These are phyloP conservation scores for Noctua janthina DNA, from an alignment of 2,888 invertebrate species.

Conservation along the genomic window DNA sequence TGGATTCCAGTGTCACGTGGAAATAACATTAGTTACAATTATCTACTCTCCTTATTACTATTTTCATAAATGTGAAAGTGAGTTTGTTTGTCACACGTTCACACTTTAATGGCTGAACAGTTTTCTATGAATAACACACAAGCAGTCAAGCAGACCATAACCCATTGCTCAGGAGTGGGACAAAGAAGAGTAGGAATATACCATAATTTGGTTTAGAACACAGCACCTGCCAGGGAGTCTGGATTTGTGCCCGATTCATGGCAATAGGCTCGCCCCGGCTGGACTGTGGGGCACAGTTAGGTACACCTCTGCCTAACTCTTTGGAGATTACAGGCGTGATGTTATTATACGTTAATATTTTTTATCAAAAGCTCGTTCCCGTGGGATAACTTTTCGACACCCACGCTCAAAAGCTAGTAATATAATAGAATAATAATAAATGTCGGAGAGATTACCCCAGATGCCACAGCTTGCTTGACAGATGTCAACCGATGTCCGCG, in stretches of 20 bases:
- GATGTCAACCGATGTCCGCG: neutral
- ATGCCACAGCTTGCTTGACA: conserved; percentile 2
- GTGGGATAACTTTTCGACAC: neutral
- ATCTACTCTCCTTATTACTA: neutral
- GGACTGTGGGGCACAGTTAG: neutral
- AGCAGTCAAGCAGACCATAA: neutral
- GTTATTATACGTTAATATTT: neutral
- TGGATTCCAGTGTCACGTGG: neutral
- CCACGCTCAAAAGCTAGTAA: neutral
- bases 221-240: neutral
- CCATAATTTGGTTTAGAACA: neutral
- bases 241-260: neutral
- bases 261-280: neutral
- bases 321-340: neutral
- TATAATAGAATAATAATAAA: conserved; percentile 1
- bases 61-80: neutral
- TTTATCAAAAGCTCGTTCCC: neutral
- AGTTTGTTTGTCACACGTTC: neutral
- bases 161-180: neutral
- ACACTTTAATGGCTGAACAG: neutral
- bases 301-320: neutral
- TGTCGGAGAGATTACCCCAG: neutral
- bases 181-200: neutral
- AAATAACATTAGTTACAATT: neutral
- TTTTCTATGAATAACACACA: neutral